Conservation (phyloP, 2,888 invertebrate genomes). For the Dione vanillae region DNA sequence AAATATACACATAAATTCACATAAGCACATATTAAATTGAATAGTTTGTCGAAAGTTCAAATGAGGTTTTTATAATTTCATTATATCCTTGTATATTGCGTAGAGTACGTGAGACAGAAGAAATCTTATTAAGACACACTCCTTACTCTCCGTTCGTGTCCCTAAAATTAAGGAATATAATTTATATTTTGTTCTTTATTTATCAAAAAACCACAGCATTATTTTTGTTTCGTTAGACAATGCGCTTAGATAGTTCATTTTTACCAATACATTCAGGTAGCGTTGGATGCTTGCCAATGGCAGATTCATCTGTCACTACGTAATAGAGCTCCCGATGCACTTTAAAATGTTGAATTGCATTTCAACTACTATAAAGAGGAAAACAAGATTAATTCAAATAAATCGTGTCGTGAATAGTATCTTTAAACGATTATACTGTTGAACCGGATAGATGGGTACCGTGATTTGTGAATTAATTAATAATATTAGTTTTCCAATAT, state of each 20-base stretch:
- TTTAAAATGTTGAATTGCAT: constrained; percentile 34
- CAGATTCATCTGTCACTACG: constrained; percentile 38
- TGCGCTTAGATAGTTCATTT: constrained; percentile 28
- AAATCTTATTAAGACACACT: not conserved
- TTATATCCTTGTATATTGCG: too few relatives aligned
- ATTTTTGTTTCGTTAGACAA: constrained; percentile 16
- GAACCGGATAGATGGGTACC: not conserved
- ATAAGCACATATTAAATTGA: too few relatives aligned
- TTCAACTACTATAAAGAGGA: constrained; percentile 12
- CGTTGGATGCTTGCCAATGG: constrained; percentile 33
- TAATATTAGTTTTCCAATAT: too few relatives aligned
- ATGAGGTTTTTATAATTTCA: too few relatives aligned
- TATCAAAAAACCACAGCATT: not conserved
- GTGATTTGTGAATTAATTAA: not conserved
- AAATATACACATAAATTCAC: too few relatives aligned
- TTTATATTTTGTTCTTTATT: not conserved
- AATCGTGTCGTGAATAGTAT: not conserved
- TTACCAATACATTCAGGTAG: constrained; percentile 22
- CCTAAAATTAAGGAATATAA: too few relatives aligned
- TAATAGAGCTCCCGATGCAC: constrained; percentile 33
- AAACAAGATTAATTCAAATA: constrained; percentile 5
- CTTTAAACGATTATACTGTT: not conserved
- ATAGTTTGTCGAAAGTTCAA: too few relatives aligned
- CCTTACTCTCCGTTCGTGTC: not conserved
- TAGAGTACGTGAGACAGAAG: too few relatives aligned